Evolutionary conservation across 1,140 invertebrate genomes (phyloP).

Genomic region (Drosophila pseudoobscura): DNA sequence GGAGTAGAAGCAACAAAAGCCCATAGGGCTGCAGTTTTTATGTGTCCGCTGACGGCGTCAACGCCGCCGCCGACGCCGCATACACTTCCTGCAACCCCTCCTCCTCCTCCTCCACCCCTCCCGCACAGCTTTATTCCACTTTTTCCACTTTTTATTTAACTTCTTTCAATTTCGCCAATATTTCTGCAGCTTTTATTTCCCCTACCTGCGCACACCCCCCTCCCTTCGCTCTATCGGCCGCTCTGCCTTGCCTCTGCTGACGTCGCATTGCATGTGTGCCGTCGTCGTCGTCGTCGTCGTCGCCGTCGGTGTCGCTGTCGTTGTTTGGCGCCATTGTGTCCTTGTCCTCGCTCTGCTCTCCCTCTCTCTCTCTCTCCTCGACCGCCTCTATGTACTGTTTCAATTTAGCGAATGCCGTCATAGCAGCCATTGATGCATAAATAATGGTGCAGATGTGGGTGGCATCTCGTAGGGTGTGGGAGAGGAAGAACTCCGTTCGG

Average conservation of each 20-base stretch:
- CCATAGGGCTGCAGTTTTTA: conserved; percentile 54
- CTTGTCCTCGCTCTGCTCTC: conserved; percentile 32
- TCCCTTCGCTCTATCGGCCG: background rate
- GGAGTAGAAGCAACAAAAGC: background rate
- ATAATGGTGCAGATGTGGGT: conserved; percentile 61
- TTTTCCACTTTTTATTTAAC: conserved; percentile 26
- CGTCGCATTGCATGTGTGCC: conserved; percentile 72
- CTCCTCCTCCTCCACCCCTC: background rate
- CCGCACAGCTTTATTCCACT: conserved; percentile 5
- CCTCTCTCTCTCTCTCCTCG: background rate
- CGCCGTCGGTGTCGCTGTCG: conserved; percentile 41
- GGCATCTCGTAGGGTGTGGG: conserved; percentile 10
- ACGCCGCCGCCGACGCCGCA: conserved; percentile 22
- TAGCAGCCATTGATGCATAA: conserved; percentile 80
- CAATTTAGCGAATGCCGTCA: conserved; percentile 80
- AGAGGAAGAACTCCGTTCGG: conserved; percentile 38
- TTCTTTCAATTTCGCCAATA: conserved; percentile 78
- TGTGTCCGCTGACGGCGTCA: conserved; percentile 37
- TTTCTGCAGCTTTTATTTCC: conserved; percentile 72
- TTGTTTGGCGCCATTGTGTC: conserved; percentile 67
- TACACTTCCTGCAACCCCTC: background rate
- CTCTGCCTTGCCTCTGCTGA: conserved; percentile 8
- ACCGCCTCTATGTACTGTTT: conserved; percentile 67
- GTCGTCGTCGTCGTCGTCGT: conserved; percentile 10
- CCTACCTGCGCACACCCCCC: conserved; percentile 33